Evolutionary conservation across 1,140 invertebrate genomes (phyloP), one percentile per base, ranked within the genome.

Genomic region (Caligus rogercresseyi): DNA sequence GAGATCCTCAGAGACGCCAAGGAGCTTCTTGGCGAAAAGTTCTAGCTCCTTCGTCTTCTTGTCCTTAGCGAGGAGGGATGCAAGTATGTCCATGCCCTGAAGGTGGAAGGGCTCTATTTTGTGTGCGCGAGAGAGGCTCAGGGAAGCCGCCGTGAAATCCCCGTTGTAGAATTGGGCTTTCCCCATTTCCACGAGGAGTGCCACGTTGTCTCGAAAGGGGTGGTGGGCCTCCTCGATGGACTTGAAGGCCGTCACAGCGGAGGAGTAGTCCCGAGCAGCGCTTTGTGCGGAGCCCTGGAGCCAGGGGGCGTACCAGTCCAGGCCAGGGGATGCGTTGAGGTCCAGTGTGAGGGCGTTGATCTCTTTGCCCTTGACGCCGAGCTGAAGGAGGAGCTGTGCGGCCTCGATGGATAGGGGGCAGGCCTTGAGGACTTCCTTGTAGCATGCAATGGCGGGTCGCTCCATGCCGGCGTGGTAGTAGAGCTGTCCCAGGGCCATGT

Each of bases 381-480:
- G 69, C 55, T 77, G 74, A 24, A 87, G 70, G 3, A 87, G 72
- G 18, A 80, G 79, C 68, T 80, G 78, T 1, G 81, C 79, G 19
- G 83, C 81, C 68, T 83, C 83, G 24, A 87, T 65, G 0, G 84
- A 82, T 65, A 86, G 72, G 1, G 85, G 85, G 72, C 83, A 84
- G 70, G 85, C 83, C 70, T 79, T 72, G 15, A 87, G 67, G 16
- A 87, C 82, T 75, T 87, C 84, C 70, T 85, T 86, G 69, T 82
- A 87, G 60, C 52, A 62, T 1, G 79, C 78, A 31, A 83, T 79
- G 0, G 83, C 83, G 31, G 82, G 81, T 64, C 83, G 71, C 67
- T 86, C 83, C 75, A 81, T 80, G 31, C 83, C 84, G 65, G 77
- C 77, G 65, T 82, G 79, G 43, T 83, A 77, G 67, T 84, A 86